phyloP scores from a whole-genome alignment of 1,140 invertebrate species.

The Drosophila auraria region DNA sequence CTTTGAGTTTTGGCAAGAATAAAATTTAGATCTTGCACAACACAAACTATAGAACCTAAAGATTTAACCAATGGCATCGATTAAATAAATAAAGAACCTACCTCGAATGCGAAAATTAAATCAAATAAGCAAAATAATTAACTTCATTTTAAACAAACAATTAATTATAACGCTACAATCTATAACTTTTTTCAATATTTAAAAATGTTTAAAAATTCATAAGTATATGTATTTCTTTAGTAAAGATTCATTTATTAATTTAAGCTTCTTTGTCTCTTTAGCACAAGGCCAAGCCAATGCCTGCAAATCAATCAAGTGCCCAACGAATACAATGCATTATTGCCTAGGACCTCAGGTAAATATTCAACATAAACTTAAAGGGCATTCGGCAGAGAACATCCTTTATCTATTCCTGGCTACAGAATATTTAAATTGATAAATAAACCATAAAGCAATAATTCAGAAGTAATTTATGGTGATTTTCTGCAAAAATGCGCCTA shows the following conservation, averaged over 20 bases:
- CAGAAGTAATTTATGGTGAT: not conserved
- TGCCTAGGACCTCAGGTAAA: slow-evolving; percentile 85
- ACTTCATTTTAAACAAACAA: no score
- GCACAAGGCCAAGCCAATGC: slow-evolving; percentile 44
- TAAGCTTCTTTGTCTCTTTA: slow-evolving; percentile 9
- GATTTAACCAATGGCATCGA: not conserved
- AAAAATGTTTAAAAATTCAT: not conserved
- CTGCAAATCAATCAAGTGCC: slow-evolving; percentile 85
- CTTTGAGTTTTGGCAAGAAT: no score
- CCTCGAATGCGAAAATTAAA: no score
- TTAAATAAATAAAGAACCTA: not conserved
- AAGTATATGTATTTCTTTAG: not conserved
- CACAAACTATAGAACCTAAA: no score
- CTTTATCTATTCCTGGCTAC: not conserved
- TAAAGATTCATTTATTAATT: not conserved
- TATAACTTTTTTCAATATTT: no score
- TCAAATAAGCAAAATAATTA: no score
- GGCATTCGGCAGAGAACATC: not conserved
- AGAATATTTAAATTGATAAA: no score
- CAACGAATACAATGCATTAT: slow-evolving; percentile 86
- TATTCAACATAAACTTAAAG: not conserved
- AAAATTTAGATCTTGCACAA: no score
- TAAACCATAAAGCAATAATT: not conserved
- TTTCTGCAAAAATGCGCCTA: not conserved
- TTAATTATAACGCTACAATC: no score